Percentiles rank a stretch among this genome's conserved stretches.
Evolutionary conservation across 2,113 vertebrate species (phyloP).

Genomic region (Notiomystis cincta): DNA sequence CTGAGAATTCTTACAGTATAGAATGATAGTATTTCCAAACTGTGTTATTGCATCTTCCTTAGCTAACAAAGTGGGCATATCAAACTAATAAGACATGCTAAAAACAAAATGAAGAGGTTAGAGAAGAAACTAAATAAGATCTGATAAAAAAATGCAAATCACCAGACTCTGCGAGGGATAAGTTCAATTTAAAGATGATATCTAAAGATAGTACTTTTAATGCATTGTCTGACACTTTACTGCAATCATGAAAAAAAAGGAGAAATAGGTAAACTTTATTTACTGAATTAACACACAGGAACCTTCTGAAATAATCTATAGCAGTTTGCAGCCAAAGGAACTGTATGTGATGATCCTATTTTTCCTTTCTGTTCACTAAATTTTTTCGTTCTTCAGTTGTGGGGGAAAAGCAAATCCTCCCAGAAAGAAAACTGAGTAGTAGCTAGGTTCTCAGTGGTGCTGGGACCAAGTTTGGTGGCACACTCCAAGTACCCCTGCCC

Average conservation of each 20-base stretch:
- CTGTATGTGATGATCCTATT: not conserved
- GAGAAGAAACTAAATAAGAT: not conserved
- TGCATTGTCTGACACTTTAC: not conserved
- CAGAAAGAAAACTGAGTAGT: not conserved
- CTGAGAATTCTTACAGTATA: not conserved
- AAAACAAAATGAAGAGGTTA: not conserved
- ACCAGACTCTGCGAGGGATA: not conserved
- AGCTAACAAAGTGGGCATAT: not conserved
- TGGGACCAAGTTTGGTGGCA: not conserved
- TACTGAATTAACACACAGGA: not conserved
- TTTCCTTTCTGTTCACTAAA: not conserved
- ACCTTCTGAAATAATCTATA: not conserved
- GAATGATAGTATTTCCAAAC: not conserved
- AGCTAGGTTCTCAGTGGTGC: not conserved
- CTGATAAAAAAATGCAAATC: not conserved
- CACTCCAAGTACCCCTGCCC: not conserved
- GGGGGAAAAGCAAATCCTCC: not conserved
- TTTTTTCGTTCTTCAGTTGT: not conserved
- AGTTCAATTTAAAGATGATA: not conserved
- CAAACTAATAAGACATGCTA: not conserved
- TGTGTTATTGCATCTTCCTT: not conserved
- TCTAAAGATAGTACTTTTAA: not conserved
- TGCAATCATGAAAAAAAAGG: not conserved
- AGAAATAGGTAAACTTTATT: not conserved
- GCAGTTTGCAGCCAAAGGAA: not conserved